These are phyloP conservation scores for Allobates femoralis DNA, from an alignment of 2,797 vertebrate species.

Conservation along the genomic window DNA sequence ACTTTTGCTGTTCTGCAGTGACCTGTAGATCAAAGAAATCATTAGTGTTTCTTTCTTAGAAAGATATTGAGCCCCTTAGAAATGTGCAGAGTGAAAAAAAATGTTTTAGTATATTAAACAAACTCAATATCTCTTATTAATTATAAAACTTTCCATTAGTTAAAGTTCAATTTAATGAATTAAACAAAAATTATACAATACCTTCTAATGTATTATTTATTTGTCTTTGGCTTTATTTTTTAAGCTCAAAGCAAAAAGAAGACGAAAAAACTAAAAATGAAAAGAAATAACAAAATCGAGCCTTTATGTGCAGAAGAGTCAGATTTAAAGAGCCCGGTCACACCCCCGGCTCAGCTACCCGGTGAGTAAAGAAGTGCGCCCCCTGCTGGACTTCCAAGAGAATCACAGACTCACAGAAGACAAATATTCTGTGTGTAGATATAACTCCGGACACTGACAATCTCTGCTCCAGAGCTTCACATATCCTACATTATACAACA, in stretches of 20 bases:
- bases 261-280: slow-evolving; percentile 86
- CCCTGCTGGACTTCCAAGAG: not conserved
- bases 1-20: too few species aligned
- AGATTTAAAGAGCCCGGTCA: slow-evolving; percentile 77
- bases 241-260: slow-evolving; percentile 86
- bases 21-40: too few species aligned
- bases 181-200: not conserved
- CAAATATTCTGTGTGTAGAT: not conserved
- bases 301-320: slow-evolving; percentile 84
- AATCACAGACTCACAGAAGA: not conserved
- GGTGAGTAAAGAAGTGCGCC: slow-evolving; percentile 73
- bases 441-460: not conserved
- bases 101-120: too few species aligned
- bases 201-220: not conserved
- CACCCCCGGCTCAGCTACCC: slow-evolving; percentile 78
- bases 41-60: too few species aligned
- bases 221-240: slow-evolving; percentile 36
- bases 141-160: too few species aligned
- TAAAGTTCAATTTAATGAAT: not conserved
- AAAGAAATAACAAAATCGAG: slow-evolving; percentile 90
- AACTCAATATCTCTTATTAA: too few species aligned
- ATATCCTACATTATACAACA: not conserved
- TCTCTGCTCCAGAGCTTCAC: not conserved
- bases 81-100: too few species aligned
- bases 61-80: too few species aligned